Evolutionary conservation across 2,888 invertebrate genomes (phyloP).

Genomic region (Oegoconia quadripuncta): DNA sequence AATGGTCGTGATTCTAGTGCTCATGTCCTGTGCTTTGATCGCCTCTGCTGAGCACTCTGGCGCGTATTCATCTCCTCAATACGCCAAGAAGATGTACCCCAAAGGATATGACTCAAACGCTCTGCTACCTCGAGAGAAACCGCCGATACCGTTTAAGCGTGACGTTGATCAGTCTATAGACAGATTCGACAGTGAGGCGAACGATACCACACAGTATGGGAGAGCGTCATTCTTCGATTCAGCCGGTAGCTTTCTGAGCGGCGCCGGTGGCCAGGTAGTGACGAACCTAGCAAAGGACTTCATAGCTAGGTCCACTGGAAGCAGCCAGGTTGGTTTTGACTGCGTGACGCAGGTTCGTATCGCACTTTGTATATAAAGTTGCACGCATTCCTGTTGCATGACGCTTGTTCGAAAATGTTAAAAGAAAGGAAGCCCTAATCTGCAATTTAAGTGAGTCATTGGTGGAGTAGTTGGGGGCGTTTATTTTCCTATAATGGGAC

Average conservation of each 20-base stretch:
- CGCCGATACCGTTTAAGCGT: slow-evolving; percentile 43
- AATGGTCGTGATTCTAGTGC: slow-evolving; percentile 50
- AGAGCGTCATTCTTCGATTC: slow-evolving; percentile 58
- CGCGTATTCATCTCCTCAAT: slow-evolving; percentile 75
- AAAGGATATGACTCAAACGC: slow-evolving; percentile 51
- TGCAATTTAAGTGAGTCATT: slow-evolving; percentile 5
- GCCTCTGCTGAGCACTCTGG: slow-evolving; percentile 59
- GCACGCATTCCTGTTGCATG: slow-evolving; percentile 44
- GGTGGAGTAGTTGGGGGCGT: no score
- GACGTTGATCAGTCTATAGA: slow-evolving; percentile 39
- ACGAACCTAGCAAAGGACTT: slow-evolving; percentile 82
- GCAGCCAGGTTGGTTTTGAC: slow-evolving; percentile 83
- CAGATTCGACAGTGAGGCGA: slow-evolving; percentile 44
- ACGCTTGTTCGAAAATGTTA: slow-evolving; percentile 19
- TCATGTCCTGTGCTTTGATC: slow-evolving; percentile 35
- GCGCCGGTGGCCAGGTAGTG: slow-evolving; percentile 74
- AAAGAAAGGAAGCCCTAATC: no score
- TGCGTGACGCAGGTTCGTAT: slow-evolving; percentile 75
- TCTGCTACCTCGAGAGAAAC: slow-evolving; percentile 56
- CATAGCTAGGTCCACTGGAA: slow-evolving; percentile 82
- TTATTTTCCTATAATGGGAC: no score
- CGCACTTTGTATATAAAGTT: slow-evolving; percentile 45
- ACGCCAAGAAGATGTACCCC: slow-evolving; percentile 72
- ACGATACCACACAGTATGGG: slow-evolving; percentile 48
- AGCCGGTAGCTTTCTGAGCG: slow-evolving; percentile 63